Evolutionary conservation across 2,888 invertebrate genomes (phyloP), one percentile per base, ranked within the genome.

Genomic region (Coelinius sp.): DNA sequence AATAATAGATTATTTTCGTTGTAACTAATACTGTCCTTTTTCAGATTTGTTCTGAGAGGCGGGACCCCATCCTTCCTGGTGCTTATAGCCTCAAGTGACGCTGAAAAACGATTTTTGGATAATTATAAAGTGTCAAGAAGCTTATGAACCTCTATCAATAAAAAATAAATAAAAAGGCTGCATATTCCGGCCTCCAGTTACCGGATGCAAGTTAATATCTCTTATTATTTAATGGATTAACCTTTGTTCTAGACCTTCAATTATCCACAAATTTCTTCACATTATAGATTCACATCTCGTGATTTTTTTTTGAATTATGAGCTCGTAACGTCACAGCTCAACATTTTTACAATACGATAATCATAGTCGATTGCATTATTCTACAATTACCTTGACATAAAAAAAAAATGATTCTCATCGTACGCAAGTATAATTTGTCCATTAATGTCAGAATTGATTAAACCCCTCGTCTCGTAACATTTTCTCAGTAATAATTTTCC

Each of bases 21-120:
- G 44, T 17, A 44, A 44, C 8, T 8, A 2, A 35, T 35, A 10
- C 1, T 74, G 65, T 67, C 49, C 46, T 76, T 68, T 88, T 88
- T 71, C 80, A 91, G 91, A 77, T 92, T 90, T 83, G 87, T 91
- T 63, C 85, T 94, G 20, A 90, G 89, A 80, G 91, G 90, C 0
- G 93, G 93, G 0, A 92, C 92, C 0, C 93, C 93, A 0, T 90
- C 91, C 0, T 94, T 94, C 81, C 89, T 92, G 53, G 83, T 93
- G 53, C 81, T 93, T 62, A 90, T 91, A 0, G 89, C 89, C 41
- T 90, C 90, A 6, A 92, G 91, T 81, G 82, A 84, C 67, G 88
- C 90, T 14, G 93, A 93, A 81, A 89, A 89, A 70, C 86, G 85
- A 71, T 92, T 92, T 86, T 86, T 93, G 76, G 87, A 89, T 49